Evolutionary conservation across 2,888 invertebrate genomes (phyloP).

Genomic region (Pyrgus malvae): DNA sequence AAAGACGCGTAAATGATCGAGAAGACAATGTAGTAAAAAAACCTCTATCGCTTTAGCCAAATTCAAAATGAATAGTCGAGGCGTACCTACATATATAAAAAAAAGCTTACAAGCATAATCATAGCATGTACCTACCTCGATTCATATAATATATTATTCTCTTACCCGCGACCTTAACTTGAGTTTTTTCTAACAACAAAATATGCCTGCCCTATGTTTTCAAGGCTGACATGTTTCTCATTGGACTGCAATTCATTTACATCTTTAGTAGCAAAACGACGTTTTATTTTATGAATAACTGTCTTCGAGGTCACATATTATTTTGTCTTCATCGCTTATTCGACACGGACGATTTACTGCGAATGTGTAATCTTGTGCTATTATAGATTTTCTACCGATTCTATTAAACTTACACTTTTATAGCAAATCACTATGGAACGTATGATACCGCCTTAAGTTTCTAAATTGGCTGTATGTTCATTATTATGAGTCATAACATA

Average conservation of each 20-base stretch:
- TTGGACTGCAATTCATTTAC: conserved; percentile 1
- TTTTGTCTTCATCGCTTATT: conserved; percentile 1
- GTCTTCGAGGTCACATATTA: neutral
- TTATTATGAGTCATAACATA: conserved; percentile 2
- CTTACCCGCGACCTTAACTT: neutral
- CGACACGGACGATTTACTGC: conserved; percentile 7
- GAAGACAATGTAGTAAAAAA: too few relatives aligned
- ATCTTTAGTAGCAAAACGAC: neutral
- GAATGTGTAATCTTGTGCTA: conserved; percentile 10
- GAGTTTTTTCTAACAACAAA: neutral
- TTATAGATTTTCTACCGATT: conserved; percentile 20
- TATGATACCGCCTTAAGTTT: conserved; percentile 2
- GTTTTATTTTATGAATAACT: neutral
- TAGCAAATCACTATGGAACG: conserved; percentile 18
- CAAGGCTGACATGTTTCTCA: neutral
- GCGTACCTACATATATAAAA: too few relatives aligned
- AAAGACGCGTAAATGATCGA: too few relatives aligned
- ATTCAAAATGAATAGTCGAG: too few relatives aligned
- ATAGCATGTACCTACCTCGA: too few relatives aligned
- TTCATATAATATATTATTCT: neutral
- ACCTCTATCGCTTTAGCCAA: too few relatives aligned
- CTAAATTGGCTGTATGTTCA: neutral
- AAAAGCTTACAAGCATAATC: too few relatives aligned
- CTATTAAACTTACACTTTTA: conserved; percentile 5
- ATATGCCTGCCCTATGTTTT: neutral